These are phyloP conservation scores for Caiman crocodilus DNA, from an alignment of 2,797 vertebrate genomes.

Conservation along the genomic window DNA sequence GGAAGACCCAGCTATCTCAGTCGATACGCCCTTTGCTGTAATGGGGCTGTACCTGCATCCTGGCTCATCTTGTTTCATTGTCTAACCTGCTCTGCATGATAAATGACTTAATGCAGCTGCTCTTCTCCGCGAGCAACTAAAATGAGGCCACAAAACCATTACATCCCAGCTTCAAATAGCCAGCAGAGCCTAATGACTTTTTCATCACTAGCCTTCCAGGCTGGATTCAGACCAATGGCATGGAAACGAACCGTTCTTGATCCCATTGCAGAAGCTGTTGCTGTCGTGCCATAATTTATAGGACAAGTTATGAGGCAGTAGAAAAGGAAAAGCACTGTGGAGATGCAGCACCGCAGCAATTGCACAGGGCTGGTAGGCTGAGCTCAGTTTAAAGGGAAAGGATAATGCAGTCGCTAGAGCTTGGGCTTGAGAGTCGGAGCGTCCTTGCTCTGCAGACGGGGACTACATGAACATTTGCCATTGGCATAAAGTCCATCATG, in stretches of 20 bases:
- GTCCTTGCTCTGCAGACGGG: too few relatives aligned
- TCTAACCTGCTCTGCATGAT: not conserved
- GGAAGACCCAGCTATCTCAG: too few relatives aligned
- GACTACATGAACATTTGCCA: too few relatives aligned
- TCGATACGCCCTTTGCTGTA: too few relatives aligned
- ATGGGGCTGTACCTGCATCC: too few relatives aligned
- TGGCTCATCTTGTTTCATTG: too few relatives aligned
- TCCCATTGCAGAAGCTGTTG: not conserved
- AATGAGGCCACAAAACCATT: not conserved
- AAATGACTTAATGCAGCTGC: not conserved
- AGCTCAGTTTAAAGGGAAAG: not conserved
- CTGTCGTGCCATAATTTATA: not conserved
- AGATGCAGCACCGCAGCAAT: not conserved
- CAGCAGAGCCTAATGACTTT: not conserved
- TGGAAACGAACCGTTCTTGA: not conserved
- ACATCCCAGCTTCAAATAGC: not conserved
- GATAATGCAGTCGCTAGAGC: not conserved
- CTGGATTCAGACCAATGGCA: not conserved
- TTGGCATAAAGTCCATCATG: too few relatives aligned
- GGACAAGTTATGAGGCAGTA: not conserved
- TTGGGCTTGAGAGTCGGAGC: not conserved
- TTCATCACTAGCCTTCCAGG: not conserved
- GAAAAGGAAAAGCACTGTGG: not conserved
- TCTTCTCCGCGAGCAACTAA: not conserved
- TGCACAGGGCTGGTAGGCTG: not conserved